These are phyloP conservation scores for Phodopus roborovskii DNA, from an alignment of 2,113 vertebrate genomes.

Conservation along the genomic window DNA sequence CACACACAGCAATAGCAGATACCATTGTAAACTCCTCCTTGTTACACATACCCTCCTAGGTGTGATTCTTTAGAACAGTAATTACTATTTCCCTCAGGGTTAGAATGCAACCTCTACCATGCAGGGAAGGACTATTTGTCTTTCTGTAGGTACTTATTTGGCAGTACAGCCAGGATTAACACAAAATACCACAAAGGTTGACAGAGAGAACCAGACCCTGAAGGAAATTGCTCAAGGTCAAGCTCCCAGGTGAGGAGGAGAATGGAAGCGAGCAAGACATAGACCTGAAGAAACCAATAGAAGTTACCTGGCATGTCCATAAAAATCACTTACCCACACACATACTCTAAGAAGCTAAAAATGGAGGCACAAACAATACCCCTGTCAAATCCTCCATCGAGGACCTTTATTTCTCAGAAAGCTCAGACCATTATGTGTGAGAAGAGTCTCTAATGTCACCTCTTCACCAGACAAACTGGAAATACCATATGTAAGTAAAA, in stretches of 20 bases:
- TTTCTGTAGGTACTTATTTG: neutral
- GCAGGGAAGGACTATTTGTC: neutral
- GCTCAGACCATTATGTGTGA: neutral
- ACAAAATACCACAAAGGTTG: slow-evolving; percentile 2
- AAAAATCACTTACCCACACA: neutral
- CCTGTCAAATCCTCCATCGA: neutral
- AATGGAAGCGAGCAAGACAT: neutral
- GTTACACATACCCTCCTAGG: too few species aligned
- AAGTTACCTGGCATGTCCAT: neutral
- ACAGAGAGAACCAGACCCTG: neutral
- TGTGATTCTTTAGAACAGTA: neutral
- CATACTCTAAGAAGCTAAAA: neutral
- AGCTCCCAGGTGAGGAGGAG: neutral
- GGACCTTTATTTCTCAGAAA: neutral
- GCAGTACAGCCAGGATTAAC: neutral
- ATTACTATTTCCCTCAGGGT: neutral
- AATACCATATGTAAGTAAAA: neutral
- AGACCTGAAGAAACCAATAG: neutral
- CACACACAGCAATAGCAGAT: neutral
- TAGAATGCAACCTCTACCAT: neutral
- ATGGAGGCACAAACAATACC: neutral
- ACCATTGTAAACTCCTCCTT: neutral
- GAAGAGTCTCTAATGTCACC: neutral
- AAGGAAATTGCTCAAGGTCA: neutral
- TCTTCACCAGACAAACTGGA: neutral